phyloP scores from a whole-genome alignment of 2,113 vertebrate species.

The Hirundichthys speculiger region DNA sequence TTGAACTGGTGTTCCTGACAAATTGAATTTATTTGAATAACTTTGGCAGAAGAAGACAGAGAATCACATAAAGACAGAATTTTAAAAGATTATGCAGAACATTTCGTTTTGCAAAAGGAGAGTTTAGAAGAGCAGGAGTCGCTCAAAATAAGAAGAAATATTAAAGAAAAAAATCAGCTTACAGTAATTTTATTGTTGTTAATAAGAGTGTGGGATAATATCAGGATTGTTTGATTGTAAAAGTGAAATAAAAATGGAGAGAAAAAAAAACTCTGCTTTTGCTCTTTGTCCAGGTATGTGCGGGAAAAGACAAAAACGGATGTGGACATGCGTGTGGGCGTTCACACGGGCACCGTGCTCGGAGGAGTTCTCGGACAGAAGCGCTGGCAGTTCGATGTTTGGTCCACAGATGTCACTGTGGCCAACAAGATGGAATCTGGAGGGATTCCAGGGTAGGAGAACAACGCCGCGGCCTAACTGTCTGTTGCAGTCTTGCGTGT shows the following conservation, averaged over 20 bases:
- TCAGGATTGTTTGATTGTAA: no score
- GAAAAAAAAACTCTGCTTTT: background rate
- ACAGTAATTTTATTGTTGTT: no score
- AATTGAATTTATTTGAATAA: no score
- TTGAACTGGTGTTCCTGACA: background rate
- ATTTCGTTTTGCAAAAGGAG: no score
- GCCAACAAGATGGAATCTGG: slow-evolving; percentile 98
- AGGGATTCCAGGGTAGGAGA: slow-evolving; percentile 89
- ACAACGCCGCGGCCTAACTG: background rate
- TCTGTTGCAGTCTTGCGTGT: background rate
- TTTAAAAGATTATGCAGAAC: no score
- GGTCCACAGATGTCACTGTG: slow-evolving; percentile 95
- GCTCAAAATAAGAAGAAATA: no score
- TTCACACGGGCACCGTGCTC: slow-evolving; percentile 92
- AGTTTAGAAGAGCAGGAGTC: no score
- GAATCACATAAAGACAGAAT: no score
- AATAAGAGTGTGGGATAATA: no score
- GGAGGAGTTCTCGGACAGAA: slow-evolving; percentile 96
- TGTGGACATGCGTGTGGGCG: slow-evolving; percentile 96
- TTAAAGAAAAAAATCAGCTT: no score
- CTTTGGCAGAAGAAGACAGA: no score
- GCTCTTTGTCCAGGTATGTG: slow-evolving; percentile 82
- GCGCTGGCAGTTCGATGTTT: slow-evolving; percentile 97
- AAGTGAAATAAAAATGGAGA: no score
- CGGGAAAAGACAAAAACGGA: slow-evolving; percentile 92